A percentile compares a stretch with the other conserved stretches of the same genome.
These are phyloP conservation scores for Lasioglossum albipes DNA, from an alignment of 1,140 invertebrate species.

Conservation along the genomic window DNA sequence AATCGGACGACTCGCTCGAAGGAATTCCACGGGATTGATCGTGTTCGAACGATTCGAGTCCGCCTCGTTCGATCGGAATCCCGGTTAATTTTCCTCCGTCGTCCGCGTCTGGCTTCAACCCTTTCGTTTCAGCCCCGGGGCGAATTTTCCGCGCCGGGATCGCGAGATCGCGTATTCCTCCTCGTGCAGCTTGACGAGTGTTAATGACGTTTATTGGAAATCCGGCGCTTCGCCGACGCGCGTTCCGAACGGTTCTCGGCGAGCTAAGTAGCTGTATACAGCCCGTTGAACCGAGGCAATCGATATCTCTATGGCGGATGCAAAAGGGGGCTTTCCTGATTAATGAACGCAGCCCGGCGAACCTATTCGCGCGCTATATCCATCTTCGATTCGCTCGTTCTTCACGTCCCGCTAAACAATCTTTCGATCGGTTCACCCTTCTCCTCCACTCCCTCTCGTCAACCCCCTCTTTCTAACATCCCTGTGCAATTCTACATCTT, in stretches of 20 bases:
- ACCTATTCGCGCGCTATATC: slow-evolving; percentile 48
- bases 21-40: too few relatives aligned
- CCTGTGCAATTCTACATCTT: background rate
- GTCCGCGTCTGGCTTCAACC: background rate
- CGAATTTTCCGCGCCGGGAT: slow-evolving; percentile 2
- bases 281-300: slow-evolving; percentile 59
- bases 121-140: background rate
- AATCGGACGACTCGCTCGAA: too few relatives aligned
- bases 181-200: slow-evolving; percentile 37
- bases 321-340: slow-evolving; percentile 65
- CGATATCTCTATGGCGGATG: slow-evolving; percentile 67
- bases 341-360: slow-evolving; percentile 64
- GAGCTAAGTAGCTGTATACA: slow-evolving; percentile 59
- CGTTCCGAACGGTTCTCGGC: slow-evolving; percentile 47
- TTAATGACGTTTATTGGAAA: slow-evolving; percentile 64
- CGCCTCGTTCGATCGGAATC: background rate
- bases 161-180: slow-evolving; percentile 16
- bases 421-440: slow-evolving; percentile 23
- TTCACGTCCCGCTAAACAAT: slow-evolving; percentile 56
- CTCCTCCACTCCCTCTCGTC: too few relatives aligned
- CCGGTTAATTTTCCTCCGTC: background rate
- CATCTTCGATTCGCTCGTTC: slow-evolving; percentile 51
- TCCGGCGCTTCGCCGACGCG: slow-evolving; percentile 38
- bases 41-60: too few relatives aligned
- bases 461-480: background rate